Evolutionary conservation across 2,113 vertebrate species (phyloP).

Genomic region (Salminus brasiliensis): DNA sequence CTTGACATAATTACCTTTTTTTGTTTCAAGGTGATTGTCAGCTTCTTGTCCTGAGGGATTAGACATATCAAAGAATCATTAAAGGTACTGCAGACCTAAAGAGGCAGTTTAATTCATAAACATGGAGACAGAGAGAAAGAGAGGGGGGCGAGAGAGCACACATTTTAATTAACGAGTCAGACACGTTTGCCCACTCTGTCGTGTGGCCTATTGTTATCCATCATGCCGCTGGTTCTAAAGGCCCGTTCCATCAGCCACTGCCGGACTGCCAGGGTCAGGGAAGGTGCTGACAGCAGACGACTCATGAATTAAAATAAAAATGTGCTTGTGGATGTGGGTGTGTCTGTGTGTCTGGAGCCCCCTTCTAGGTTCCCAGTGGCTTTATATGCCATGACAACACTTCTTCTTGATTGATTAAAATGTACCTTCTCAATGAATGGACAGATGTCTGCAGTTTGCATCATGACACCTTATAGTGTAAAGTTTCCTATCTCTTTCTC

Average conservation of each 20-base stretch:
- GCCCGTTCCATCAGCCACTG: background rate
- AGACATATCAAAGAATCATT: slow-evolving; percentile 61
- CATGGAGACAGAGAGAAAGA: slow-evolving; percentile 22
- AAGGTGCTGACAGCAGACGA: background rate
- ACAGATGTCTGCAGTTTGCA: too few species aligned
- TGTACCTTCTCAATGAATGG: too few species aligned
- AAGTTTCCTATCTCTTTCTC: too few species aligned
- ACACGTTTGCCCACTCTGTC: slow-evolving; percentile 14
- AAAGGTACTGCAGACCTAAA: slow-evolving; percentile 10
- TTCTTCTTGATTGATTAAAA: background rate
- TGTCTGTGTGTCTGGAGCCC: background rate
- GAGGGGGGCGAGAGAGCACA: background rate
- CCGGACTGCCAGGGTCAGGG: background rate
- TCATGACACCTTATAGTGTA: too few species aligned
- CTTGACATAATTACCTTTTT: slow-evolving; percentile 74
- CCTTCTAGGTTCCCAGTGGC: background rate
- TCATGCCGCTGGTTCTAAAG: background rate
- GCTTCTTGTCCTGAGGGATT: slow-evolving; percentile 69
- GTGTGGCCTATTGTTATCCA: background rate
- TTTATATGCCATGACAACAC: too few species aligned
- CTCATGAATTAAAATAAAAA: background rate
- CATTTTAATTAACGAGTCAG: slow-evolving; percentile 17
- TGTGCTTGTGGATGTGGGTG: too few species aligned
- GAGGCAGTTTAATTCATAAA: slow-evolving; percentile 30
- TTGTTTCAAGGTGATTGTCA: slow-evolving; percentile 66